Conservation (phyloP, 2,797 vertebrate species). For the Myripristis jacobus region DNA sequence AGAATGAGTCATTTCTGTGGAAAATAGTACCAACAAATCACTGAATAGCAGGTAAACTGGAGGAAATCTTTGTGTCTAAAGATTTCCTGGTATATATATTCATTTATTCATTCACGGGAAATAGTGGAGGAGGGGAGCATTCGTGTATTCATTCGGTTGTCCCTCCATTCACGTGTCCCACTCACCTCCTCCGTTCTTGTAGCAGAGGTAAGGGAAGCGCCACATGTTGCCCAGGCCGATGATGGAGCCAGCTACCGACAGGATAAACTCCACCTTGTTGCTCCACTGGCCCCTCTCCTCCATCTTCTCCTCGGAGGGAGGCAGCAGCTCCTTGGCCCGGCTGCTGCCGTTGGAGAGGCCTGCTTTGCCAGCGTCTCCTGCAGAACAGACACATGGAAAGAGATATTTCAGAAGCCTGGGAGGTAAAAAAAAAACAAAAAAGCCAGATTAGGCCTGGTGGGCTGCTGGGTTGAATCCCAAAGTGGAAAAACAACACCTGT, state of each 20-base stretch:
- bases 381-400: neutral
- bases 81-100: neutral
- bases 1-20: neutral
- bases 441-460: too few species aligned
- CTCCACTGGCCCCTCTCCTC: constrained; percentile 93
- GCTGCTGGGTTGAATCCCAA: neutral
- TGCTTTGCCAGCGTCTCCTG: constrained; percentile 66
- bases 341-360: constrained; percentile 54
- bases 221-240: constrained; percentile 95
- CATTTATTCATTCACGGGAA: neutral
- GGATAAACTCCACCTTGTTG: constrained; percentile 93
- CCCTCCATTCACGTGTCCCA: neutral
- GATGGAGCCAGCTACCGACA: constrained; percentile 93
- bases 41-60: neutral
- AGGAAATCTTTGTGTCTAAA: neutral
- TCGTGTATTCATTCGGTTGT: neutral
- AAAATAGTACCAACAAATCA: neutral
- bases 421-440: too few species aligned
- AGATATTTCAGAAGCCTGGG: neutral
- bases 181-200: constrained; percentile 96
- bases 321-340: constrained; percentile 42
- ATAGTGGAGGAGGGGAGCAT: neutral
- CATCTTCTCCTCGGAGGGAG: constrained; percentile 77
- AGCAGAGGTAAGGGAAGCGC: constrained; percentile 97
- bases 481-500: too few species aligned